A percentile compares a stretch with the other conserved stretches of the same genome.
Conservation (phyloP, 2,888 invertebrate species). For the Dascillus cervinus region DNA sequence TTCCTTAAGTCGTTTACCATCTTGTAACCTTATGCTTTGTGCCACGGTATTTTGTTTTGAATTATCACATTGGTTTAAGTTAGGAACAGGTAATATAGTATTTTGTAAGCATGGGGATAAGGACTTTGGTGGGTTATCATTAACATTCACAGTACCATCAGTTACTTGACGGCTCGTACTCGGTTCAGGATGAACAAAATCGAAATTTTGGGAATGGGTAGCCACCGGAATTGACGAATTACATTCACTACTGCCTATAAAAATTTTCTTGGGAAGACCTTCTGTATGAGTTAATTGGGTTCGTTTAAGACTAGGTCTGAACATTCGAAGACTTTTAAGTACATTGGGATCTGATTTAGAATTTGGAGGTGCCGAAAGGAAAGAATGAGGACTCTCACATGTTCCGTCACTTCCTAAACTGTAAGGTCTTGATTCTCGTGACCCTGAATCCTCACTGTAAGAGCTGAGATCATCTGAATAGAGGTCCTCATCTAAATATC, state of each 20-base stretch:
- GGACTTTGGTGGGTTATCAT: too few relatives aligned
- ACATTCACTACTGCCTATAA: conserved; percentile 4
- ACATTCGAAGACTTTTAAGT: conserved; percentile 47
- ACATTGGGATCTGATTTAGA: conserved; percentile 45
- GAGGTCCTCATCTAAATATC: conserved; percentile 28
- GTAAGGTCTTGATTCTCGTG: conserved; percentile 43
- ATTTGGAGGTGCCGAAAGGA: conserved; percentile 21
- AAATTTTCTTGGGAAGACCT: conserved; percentile 7
- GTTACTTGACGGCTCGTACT: too few relatives aligned
- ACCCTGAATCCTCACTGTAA: conserved; percentile 42
- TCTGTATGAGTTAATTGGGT: conserved; percentile 12
- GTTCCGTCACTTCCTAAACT: conserved; percentile 44
- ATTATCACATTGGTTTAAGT: too few relatives aligned
- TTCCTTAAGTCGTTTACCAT: too few relatives aligned
- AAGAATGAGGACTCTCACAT: conserved; percentile 21
- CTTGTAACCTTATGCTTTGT: too few relatives aligned
- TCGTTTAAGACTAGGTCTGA: conserved; percentile 40
- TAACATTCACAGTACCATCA: too few relatives aligned
- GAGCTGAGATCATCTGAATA: conserved; percentile 25
- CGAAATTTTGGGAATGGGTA: too few relatives aligned
- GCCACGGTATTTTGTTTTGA: too few relatives aligned
- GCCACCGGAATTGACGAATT: too few relatives aligned
- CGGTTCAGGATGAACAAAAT: too few relatives aligned
- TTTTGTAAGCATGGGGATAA: too few relatives aligned
- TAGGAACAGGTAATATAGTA: too few relatives aligned